These are phyloP conservation scores for Tachina grossa DNA, from an alignment of 2,888 invertebrate genomes.

Conservation along the genomic window DNA sequence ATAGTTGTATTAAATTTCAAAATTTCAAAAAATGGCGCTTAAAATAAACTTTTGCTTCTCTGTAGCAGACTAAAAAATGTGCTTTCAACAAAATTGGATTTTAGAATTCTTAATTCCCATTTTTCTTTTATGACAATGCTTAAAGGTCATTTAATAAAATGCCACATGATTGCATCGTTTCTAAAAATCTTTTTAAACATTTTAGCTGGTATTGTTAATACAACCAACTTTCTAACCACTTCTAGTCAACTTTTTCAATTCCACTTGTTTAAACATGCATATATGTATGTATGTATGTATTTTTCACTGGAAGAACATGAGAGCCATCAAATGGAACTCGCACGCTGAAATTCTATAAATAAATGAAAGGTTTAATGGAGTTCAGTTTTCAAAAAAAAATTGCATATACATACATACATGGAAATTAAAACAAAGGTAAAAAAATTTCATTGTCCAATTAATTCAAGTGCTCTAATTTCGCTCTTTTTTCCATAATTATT, in stretches of 20 bases:
- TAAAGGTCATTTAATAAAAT: neutral
- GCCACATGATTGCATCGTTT: neutral
- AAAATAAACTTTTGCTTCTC: no score
- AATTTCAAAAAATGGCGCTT: no score
- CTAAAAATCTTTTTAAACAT: neutral
- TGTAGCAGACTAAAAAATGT: no score
- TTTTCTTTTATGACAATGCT: neutral
- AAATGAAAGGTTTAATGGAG: constrained; percentile 24
- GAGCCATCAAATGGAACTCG: constrained; percentile 13
- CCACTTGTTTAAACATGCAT: constrained; percentile 4
- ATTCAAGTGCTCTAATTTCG: constrained; percentile 28
- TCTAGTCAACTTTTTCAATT: neutral
- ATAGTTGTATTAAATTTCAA: no score
- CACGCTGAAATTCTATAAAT: neutral
- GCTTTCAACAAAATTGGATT: no score
- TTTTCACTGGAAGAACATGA: constrained; percentile 7
- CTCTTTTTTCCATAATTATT: neutral
- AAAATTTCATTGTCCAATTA: constrained; percentile 27
- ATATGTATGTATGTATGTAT: no score
- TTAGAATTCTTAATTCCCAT: no score
- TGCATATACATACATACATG: neutral
- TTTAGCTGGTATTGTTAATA: neutral
- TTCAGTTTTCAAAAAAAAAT: constrained; percentile 20
- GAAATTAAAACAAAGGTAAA: neutral
- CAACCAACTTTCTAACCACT: neutral